Conservation (phyloP, 2,888 invertebrate species). For the Lissonota sp. region DNA sequence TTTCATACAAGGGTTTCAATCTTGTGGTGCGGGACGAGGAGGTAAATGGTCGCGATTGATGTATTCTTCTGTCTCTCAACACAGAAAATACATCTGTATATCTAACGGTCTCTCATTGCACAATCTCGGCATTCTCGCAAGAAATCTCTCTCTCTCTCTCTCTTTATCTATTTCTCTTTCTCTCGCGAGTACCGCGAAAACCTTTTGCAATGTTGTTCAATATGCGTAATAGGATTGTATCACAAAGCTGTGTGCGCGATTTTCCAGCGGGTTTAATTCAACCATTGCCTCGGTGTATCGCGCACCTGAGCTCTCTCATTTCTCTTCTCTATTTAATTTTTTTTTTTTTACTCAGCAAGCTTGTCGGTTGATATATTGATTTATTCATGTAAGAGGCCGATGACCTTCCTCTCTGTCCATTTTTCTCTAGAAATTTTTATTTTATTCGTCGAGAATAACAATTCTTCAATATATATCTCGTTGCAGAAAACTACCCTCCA, state of each 20-base stretch:
- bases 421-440: not conserved
- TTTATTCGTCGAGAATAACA: not conserved
- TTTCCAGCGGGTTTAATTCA: no score
- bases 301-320: constrained; percentile 19
- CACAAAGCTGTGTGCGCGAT: constrained; percentile 16
- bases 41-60: constrained; percentile 54
- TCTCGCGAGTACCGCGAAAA: constrained; percentile 49
- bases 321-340: constrained; percentile 13
- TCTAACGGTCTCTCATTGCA: constrained; percentile 43
- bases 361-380: constrained; percentile 58
- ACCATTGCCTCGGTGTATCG: no score
- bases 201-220: constrained; percentile 57
- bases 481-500: not conserved
- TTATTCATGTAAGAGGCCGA: constrained; percentile 42
- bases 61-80: constrained; percentile 44
- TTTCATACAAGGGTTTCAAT: no score
- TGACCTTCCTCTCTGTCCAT: not conserved
- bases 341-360: constrained; percentile 28
- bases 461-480: not conserved
- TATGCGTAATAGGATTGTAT: constrained; percentile 63
- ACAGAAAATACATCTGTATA: not conserved
- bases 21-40: not conserved
- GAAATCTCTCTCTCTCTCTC: not conserved
- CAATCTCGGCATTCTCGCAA: constrained; percentile 46
- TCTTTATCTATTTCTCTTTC: no score